phyloP scores from a whole-genome alignment of 2,888 invertebrate genomes.

The Epirrhoe tristata region DNA sequence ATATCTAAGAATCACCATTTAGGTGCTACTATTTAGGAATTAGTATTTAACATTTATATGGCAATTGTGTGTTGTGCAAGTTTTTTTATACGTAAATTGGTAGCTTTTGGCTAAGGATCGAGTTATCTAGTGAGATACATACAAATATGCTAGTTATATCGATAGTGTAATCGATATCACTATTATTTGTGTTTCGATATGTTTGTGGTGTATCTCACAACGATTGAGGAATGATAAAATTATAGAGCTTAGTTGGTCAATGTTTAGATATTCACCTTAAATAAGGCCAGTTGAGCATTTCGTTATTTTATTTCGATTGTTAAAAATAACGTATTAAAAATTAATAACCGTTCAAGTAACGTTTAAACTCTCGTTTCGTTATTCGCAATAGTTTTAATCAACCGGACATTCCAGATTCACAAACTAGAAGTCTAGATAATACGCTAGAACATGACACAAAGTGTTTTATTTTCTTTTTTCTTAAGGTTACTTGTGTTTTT shows the following conservation, averaged over 20 bases:
- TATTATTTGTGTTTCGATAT: slow-evolving; percentile 5
- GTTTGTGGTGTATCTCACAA: slow-evolving; percentile 33
- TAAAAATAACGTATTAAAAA: slow-evolving; percentile 36
- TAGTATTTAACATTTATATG: slow-evolving; percentile 52
- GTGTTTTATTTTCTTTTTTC: slow-evolving; percentile 58
- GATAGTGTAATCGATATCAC: not conserved
- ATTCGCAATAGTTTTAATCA: slow-evolving; percentile 44
- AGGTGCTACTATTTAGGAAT: slow-evolving; percentile 78
- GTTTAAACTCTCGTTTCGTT: slow-evolving; percentile 34
- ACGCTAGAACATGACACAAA: slow-evolving; percentile 68
- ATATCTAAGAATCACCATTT: slow-evolving; percentile 65
- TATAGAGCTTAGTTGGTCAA: slow-evolving; percentile 62
- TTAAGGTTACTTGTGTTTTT: slow-evolving; percentile 53
- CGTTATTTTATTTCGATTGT: slow-evolving; percentile 43
- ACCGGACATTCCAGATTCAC: slow-evolving; percentile 78
- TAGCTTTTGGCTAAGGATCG: slow-evolving; percentile 51
- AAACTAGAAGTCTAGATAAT: slow-evolving; percentile 56
- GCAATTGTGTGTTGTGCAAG: slow-evolving; percentile 46
- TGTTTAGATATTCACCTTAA: slow-evolving; percentile 56
- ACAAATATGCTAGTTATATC: slow-evolving; percentile 2
- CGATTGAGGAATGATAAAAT: slow-evolving; percentile 41
- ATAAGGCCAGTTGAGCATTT: slow-evolving; percentile 71
- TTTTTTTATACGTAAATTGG: slow-evolving; percentile 50
- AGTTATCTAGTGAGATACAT: slow-evolving; percentile 33
- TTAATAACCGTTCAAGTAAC: slow-evolving; percentile 35